Percentiles rank a stretch among this genome's conserved stretches.
These are phyloP conservation scores for Solenopsis invicta DNA, from an alignment of 1,140 invertebrate genomes.

Conservation along the genomic window DNA sequence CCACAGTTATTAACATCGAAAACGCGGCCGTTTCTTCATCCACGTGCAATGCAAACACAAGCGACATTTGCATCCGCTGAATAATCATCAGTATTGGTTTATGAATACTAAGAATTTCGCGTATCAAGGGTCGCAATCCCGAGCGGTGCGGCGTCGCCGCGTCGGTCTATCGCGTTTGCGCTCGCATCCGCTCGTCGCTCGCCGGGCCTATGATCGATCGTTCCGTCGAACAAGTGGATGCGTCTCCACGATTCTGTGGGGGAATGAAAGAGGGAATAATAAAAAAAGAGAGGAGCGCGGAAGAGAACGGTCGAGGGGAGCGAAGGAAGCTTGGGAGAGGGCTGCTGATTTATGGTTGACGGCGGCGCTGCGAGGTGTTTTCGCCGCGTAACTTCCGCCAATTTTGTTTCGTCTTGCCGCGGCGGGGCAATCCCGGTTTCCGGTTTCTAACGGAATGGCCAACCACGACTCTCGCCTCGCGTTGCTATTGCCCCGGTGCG, in stretches of 20 bases:
- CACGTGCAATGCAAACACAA: constrained; percentile 28
- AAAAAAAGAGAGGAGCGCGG: not conserved
- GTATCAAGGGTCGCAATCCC: constrained; percentile 35
- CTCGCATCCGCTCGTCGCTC: not conserved
- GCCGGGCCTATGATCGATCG: constrained; percentile 57
- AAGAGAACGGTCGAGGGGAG: not conserved
- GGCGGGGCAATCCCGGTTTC: constrained; percentile 58
- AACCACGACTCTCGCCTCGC: constrained; percentile 37
- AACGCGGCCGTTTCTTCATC: constrained; percentile 16
- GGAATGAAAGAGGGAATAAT: constrained; percentile 35
- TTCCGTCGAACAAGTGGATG: constrained; percentile 56
- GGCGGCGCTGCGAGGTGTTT: constrained; percentile 66
- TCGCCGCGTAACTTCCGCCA: constrained; percentile 78
- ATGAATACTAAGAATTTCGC: constrained; percentile 61
- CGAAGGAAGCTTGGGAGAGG: constrained; percentile 43
- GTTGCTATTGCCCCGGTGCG: not conserved
- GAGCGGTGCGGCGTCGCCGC: not conserved
- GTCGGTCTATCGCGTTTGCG: constrained; percentile 20
- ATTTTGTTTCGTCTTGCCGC: constrained; percentile 76
- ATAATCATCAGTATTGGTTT: constrained; percentile 62
- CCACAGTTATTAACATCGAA: constrained; percentile 39
- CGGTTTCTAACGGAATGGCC: constrained; percentile 66
- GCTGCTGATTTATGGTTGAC: constrained; percentile 74
- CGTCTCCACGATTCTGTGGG: constrained; percentile 35
- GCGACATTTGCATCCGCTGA: constrained; percentile 55